A percentile compares a stretch with the other conserved stretches of the same genome.
phyloP scores from a whole-genome alignment of 2,113 vertebrate genomes.

The Talpa occidentalis region DNA sequence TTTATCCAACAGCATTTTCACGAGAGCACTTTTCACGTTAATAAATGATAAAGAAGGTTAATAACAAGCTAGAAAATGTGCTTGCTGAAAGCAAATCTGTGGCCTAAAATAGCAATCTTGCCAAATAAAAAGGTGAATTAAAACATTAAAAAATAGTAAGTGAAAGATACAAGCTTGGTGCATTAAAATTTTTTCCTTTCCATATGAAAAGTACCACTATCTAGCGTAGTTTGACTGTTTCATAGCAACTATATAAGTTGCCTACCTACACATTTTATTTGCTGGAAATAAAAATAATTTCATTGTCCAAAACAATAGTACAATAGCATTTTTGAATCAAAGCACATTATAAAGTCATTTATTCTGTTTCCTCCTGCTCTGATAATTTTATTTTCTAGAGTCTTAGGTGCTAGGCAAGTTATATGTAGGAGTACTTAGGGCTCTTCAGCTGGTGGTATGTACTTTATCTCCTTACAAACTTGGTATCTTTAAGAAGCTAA shows the following conservation, averaged over 20 bases:
- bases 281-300: conserved; percentile 57
- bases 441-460: fast-evolving
- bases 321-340: conserved; percentile 1
- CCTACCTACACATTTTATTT: background rate
- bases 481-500: background rate
- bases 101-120: conserved; percentile 36
- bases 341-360: background rate
- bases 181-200: conserved; percentile 40
- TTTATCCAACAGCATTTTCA: conserved; percentile 47
- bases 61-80: conserved; percentile 65
- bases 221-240: background rate
- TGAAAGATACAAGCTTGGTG: conserved; percentile 13
- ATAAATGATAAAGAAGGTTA: conserved; percentile 65
- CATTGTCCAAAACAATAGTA: background rate
- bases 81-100: conserved; percentile 57
- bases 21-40: conserved; percentile 62
- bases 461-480: background rate
- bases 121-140: conserved; percentile 55
- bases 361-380: background rate
- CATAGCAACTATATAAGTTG: background rate
- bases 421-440: background rate
- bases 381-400: conserved; percentile 3
- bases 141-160: conserved; percentile 51
- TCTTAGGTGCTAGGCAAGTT: background rate
- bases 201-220: background rate